Evolutionary conservation across 2,797 vertebrate genomes (phyloP).

Genomic region (Falco biarmicus): DNA sequence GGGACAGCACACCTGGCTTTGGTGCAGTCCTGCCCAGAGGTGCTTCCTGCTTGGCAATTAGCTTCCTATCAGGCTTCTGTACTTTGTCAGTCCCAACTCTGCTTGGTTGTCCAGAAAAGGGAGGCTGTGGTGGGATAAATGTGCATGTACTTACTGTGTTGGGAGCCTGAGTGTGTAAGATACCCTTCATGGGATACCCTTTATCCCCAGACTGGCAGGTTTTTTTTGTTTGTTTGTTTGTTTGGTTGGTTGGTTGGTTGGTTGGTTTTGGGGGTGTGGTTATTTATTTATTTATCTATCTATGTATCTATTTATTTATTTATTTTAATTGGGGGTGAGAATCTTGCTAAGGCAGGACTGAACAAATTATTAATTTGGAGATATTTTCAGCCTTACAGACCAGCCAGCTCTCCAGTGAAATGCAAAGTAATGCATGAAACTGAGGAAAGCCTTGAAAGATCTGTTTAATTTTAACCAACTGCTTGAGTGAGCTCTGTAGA

Average conservation of each 20-base stretch:
- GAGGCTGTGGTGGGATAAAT: not conserved
- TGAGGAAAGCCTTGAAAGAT: not conserved
- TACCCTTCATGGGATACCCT: not conserved
- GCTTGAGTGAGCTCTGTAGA: not conserved
- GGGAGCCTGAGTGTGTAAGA: not conserved
- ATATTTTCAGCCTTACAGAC: not conserved
- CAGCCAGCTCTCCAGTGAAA: not conserved
- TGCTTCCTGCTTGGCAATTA: constrained; percentile 24
- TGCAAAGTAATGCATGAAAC: not conserved
- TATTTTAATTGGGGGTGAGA: too few species aligned
- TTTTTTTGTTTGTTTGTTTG: too few species aligned
- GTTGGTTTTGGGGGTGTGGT: too few species aligned
- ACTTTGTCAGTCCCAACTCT: not conserved
- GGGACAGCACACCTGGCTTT: not conserved
- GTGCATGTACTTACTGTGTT: not conserved
- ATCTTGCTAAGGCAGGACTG: too few species aligned
- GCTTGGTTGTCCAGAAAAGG: not conserved
- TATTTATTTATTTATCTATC: too few species aligned
- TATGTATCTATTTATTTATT: too few species aligned
- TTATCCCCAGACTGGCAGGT: not conserved
- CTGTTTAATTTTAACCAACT: not conserved
- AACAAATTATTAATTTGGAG: not conserved
- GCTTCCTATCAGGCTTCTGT: not conserved
- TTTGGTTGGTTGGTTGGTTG: too few species aligned
- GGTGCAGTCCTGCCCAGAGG: not conserved